Percentiles rank a stretch among this genome's conserved stretches.
These are phyloP conservation scores for Synergus umbraculus DNA, from an alignment of 2,888 invertebrate species.

Conservation along the genomic window DNA sequence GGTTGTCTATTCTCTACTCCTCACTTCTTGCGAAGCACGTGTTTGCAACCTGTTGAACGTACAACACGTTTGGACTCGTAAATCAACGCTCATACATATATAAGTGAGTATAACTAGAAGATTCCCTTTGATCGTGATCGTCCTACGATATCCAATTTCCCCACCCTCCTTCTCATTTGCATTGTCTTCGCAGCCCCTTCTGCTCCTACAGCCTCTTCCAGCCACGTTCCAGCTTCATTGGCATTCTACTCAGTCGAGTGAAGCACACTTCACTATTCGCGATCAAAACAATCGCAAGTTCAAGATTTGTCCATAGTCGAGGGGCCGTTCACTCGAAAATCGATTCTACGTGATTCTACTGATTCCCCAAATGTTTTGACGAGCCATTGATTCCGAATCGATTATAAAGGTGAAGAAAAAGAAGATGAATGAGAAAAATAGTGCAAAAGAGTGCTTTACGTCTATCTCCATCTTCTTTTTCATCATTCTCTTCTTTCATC, in stretches of 20 bases:
- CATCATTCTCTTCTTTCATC: no score
- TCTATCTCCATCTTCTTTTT: no score
- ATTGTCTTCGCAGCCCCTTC: constrained; percentile 21
- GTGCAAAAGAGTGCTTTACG: no score
- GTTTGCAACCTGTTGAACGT: constrained; percentile 37
- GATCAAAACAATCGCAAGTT: not conserved
- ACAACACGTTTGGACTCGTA: constrained; percentile 35
- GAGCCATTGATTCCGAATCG: no score
- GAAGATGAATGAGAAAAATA: no score
- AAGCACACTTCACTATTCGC: not conserved
- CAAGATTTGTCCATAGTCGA: no score
- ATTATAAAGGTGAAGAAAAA: no score
- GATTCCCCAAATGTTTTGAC: no score
- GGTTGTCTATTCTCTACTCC: not conserved
- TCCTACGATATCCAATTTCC: constrained; percentile 37
- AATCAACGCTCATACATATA: not conserved
- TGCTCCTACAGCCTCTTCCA: not conserved
- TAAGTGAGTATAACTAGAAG: not conserved
- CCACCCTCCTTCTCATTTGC: constrained; percentile 30
- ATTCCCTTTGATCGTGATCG: constrained; percentile 33
- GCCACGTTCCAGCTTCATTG: constrained; percentile 28
- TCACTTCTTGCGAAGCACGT: constrained; percentile 25
- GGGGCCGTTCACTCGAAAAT: no score
- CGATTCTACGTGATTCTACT: no score
- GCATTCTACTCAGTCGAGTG: constrained; percentile 6